A percentile compares a stretch with the other conserved stretches of the same genome.
phyloP scores from a whole-genome alignment of 2,797 vertebrate genomes.

The Gambelia wislizenii region DNA sequence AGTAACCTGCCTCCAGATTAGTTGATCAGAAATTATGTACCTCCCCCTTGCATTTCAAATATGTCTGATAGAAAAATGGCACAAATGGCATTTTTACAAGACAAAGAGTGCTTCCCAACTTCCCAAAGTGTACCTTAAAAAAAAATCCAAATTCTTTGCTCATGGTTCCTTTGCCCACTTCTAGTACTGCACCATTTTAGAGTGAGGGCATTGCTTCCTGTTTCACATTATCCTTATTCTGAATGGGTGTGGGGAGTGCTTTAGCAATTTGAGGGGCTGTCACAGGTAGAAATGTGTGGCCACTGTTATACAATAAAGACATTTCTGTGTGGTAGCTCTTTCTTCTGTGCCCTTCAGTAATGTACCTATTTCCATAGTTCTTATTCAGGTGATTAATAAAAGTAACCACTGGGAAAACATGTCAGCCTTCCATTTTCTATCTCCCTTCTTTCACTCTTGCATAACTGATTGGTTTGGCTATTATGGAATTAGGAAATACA shows the following conservation, averaged over 20 bases:
- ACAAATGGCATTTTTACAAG: not conserved
- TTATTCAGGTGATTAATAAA: not conserved
- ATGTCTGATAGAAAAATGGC: not conserved
- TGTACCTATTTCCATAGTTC: too few species aligned
- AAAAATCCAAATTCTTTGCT: not conserved
- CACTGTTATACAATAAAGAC: not conserved
- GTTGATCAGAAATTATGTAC: not conserved
- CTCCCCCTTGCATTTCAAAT: too few species aligned
- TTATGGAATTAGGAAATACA: not conserved
- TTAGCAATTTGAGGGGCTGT: not conserved
- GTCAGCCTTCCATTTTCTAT: not conserved
- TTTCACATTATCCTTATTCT: not conserved
- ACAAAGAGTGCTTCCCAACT: not conserved
- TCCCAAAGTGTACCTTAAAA: not conserved
- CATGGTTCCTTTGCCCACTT: not conserved
- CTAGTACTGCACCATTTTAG: not conserved
- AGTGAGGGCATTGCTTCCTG: not conserved
- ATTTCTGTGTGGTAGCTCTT: not conserved
- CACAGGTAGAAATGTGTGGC: not conserved
- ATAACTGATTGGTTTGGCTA: not conserved
- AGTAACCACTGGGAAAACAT: not conserved
- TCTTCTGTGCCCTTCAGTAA: not conserved
- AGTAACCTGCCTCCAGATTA: not conserved
- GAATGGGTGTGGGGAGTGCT: not conserved
- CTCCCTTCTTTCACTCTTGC: not conserved